phyloP scores from a whole-genome alignment of 2,888 invertebrate genomes.

The Tiliacea citrago region DNA sequence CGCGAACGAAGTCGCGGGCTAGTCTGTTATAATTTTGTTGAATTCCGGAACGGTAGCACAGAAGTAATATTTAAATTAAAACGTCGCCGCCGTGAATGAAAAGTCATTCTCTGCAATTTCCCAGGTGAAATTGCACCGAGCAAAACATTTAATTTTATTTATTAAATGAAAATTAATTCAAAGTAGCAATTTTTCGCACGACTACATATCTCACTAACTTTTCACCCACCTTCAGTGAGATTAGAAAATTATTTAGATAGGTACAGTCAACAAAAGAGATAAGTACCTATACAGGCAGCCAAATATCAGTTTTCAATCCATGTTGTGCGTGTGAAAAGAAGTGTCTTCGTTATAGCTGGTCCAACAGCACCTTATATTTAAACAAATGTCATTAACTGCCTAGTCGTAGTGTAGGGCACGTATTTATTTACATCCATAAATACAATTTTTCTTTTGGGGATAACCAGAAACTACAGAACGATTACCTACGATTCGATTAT shows the following conservation, averaged over 20 bases:
- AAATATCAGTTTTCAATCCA: background rate
- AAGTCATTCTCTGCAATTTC: slow-evolving; percentile 11
- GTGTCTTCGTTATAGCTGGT: background rate
- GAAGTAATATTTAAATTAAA: slow-evolving; percentile 17
- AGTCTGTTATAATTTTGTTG: background rate
- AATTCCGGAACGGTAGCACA: background rate
- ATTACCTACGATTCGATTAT: background rate
- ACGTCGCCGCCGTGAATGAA: background rate
- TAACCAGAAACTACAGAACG: background rate
- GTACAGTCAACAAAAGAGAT: background rate
- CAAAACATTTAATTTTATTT: slow-evolving; percentile 30
- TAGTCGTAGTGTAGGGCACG: background rate
- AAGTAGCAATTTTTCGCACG: background rate
- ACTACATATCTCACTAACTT: background rate
- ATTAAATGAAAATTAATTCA: slow-evolving; percentile 27
- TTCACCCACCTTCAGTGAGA: background rate
- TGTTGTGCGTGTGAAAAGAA: background rate
- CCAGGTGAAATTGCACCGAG: slow-evolving; percentile 6
- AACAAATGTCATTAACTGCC: background rate
- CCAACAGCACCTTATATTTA: background rate
- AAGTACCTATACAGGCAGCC: background rate
- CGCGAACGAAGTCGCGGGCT: background rate
- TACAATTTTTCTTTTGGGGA: background rate
- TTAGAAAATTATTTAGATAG: slow-evolving; percentile 7
- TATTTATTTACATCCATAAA: background rate